Evolutionary conservation across 1,140 invertebrate species (phyloP), one percentile per base, ranked within the genome.

Genomic region (Tetraneura akinire): DNA sequence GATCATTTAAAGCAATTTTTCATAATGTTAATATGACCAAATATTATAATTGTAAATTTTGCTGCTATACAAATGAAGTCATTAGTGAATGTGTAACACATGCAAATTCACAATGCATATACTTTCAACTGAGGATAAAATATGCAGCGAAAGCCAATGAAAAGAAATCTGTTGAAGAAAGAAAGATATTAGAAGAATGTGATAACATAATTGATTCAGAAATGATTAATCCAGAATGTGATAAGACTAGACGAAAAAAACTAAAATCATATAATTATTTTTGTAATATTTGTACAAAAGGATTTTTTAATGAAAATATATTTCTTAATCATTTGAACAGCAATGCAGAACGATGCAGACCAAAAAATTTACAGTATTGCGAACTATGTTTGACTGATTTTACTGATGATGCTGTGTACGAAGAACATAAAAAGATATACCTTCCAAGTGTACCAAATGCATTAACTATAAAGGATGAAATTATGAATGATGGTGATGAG

Each of bases 71-170:
- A 76, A 55, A 18, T 60, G 0, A 0, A 8, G n/a, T 57, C 8
- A 6, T 37, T 21, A 9, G 13, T 16, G 1, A 4, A 11, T 21
- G 18, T 37, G 0, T 76, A 23, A 0, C 0, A 9, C 73, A 76
- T 42, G 73, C 73, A 45, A 60, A n/a, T n/a, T 16, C 4, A 3
- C 10, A 13, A 18, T 76, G 73, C 42, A 18, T 76, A 45, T 45
- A 60, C 3, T 45, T 76, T 3, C 73, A 76, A 42, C 11, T 76
- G 1, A 76, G 45, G 57, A 76, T 60, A n/a, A 55, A 42, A 11
- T 76, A 60, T 57, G 73, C 73, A 16, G 45, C 57, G 32, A 13
- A n/a, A 26, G 29, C 51, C 1, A 8, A 57, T 18, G 71, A 76
- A 55, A 76, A 57, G 42, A 0, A 16, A 1, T 45, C 42, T 26